Evolutionary conservation across 2,888 invertebrate species (phyloP).

Genomic region (Aleiodes testaceus): DNA sequence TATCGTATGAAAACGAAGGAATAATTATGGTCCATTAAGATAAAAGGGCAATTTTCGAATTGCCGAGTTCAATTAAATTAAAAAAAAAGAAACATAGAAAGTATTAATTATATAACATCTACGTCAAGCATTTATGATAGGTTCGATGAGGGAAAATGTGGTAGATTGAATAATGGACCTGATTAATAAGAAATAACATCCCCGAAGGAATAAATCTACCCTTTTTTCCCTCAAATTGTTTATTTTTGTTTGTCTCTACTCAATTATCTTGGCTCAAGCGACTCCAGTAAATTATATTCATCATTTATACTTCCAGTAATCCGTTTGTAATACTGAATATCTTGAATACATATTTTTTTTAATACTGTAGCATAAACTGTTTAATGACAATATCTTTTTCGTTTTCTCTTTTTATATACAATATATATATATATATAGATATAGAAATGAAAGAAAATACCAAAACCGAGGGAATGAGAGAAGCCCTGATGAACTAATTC

Average conservation of each 20-base stretch:
- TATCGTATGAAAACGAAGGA: too few relatives aligned
- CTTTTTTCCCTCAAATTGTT: too few relatives aligned
- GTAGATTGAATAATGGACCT: too few relatives aligned
- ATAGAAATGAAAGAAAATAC: neutral
- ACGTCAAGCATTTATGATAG: neutral
- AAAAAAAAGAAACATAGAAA: constrained; percentile 12
- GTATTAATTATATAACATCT: constrained; percentile 15
- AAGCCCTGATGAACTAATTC: neutral
- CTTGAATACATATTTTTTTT: neutral
- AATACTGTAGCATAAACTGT: constrained; percentile 13
- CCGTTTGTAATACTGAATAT: too few relatives aligned
- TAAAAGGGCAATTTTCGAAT: constrained; percentile 11
- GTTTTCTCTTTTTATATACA: neutral
- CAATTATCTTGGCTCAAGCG: too few relatives aligned
- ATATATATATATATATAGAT: neutral
- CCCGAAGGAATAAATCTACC: too few relatives aligned
- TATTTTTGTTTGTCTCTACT: too few relatives aligned
- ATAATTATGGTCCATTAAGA: constrained; percentile 1
- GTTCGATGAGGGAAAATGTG: constrained; percentile 1
- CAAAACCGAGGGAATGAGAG: neutral
- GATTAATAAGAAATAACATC: too few relatives aligned
- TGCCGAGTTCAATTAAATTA: constrained; percentile 23
- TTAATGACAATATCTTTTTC: constrained; percentile 18
- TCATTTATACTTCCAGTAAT: too few relatives aligned
- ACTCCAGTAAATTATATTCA: too few relatives aligned